Conservation (phyloP, 1,140 invertebrate genomes). For the Drosophila tristis region DNA sequence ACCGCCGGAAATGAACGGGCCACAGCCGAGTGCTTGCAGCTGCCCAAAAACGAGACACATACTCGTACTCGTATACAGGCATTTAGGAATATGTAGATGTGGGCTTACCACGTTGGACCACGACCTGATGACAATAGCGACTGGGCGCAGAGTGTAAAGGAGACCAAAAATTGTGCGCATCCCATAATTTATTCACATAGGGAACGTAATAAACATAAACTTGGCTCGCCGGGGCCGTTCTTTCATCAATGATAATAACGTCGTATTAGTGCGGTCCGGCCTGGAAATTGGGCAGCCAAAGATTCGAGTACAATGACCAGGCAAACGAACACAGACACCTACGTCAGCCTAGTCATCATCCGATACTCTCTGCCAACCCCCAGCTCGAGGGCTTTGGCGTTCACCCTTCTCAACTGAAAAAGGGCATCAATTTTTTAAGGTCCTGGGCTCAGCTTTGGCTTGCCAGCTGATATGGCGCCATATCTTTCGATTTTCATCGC, state of each 20-base stretch:
- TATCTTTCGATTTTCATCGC: constrained; percentile 73
- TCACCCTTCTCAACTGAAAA: constrained; percentile 16
- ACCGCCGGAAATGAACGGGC: constrained; percentile 36
- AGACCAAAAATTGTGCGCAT: constrained; percentile 27
- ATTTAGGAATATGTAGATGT: background rate
- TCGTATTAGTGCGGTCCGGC: constrained; percentile 65
- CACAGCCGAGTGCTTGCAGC: constrained; percentile 43
- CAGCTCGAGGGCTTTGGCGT: background rate
- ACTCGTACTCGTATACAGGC: background rate
- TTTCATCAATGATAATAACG: constrained; percentile 78
- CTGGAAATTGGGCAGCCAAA: constrained; percentile 38
- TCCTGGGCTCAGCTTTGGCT: constrained; percentile 10
- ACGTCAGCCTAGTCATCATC: constrained; percentile 18
- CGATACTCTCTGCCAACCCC: too few relatives aligned
- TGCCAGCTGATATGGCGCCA: constrained; percentile 42
- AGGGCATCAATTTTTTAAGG: constrained; percentile 46
- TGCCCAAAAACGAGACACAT: constrained; percentile 12
- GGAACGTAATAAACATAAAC: constrained; percentile 63
- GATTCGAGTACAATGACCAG: constrained; percentile 60
- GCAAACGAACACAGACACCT: constrained; percentile 32
- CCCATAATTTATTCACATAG: constrained; percentile 69
- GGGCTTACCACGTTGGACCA: constrained; percentile 2
- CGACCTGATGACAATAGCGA: constrained; percentile 49
- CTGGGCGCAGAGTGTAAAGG: constrained; percentile 32
- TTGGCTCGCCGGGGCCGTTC: constrained; percentile 58